Evolutionary conservation across 1,140 invertebrate species (phyloP).

Genomic region (Cydia splendana): DNA sequence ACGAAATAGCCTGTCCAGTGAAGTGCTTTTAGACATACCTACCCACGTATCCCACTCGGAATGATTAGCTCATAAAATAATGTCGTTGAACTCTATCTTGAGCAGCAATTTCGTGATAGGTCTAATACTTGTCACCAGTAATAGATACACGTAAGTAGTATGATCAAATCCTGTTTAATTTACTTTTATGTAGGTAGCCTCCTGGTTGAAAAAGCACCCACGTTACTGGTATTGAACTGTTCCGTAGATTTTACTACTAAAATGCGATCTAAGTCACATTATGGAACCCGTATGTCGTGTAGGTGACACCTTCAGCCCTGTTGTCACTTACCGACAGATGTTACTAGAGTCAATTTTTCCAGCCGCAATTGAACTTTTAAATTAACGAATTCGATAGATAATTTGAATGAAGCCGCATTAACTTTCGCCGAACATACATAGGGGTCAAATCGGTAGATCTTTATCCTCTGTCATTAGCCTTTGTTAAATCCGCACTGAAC

Average conservation of each 20-base stretch:
- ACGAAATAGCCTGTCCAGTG: background rate
- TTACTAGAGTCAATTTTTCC: no score
- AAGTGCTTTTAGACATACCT: background rate
- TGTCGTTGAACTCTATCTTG: conserved; percentile 5
- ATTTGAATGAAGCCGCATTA: no score
- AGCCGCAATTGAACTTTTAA: no score
- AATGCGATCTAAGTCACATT: no score
- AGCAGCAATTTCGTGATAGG: background rate
- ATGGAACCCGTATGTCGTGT: no score
- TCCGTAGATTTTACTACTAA: background rate
- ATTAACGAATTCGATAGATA: no score
- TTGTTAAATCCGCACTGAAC: no score
- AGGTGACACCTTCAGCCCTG: no score
- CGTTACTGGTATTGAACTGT: background rate
- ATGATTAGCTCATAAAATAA: conserved; percentile 26
- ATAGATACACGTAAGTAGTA: background rate
- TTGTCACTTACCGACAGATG: no score
- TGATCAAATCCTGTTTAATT: conserved; percentile 10
- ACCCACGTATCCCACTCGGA: background rate
- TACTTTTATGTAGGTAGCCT: background rate
- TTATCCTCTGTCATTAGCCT: no score
- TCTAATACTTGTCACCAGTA: conserved; percentile 26
- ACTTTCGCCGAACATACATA: no score
- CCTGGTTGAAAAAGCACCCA: background rate
- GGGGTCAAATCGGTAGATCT: no score